phyloP scores from a whole-genome alignment of 2,888 invertebrate genomes.

The Athalia rosae region DNA sequence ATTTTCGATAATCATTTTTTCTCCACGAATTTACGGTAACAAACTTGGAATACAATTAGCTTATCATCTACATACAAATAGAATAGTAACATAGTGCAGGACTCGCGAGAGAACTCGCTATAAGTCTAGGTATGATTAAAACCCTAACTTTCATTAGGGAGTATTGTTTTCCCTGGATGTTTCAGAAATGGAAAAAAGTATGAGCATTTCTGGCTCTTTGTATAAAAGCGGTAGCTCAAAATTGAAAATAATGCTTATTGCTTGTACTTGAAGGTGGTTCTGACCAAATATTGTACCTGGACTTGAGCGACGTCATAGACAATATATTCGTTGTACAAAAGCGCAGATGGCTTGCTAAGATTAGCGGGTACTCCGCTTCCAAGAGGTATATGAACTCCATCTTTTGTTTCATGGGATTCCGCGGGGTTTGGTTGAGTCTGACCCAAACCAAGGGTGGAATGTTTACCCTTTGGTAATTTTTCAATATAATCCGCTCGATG shows the following conservation, averaged over 20 bases:
- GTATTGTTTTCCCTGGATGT: not conserved
- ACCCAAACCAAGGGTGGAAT: constrained; percentile 93
- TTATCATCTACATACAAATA: not conserved
- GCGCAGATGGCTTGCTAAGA: constrained; percentile 72
- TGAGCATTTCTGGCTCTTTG: not conserved
- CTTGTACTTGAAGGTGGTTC: constrained; percentile 90
- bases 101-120: too few relatives aligned
- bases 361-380: constrained; percentile 79
- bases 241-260: constrained; percentile 69
- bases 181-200: not conserved
- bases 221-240: not conserved
- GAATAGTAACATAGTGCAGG: too few relatives aligned
- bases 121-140: not conserved
- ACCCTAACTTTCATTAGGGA: not conserved
- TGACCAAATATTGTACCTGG: constrained; percentile 90
- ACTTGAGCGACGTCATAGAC: constrained; percentile 98
- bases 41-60: not conserved
- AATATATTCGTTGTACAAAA: constrained; percentile 96
- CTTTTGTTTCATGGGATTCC: constrained; percentile 75
- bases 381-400: constrained; percentile 87
- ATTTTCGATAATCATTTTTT: not conserved
- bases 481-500: constrained; percentile 82
- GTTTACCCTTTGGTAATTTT: constrained; percentile 87
- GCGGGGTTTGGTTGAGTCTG: constrained; percentile 88
- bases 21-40: not conserved